phyloP scores from a whole-genome alignment of 2,797 vertebrate genomes.

The Gallirallus australis region DNA sequence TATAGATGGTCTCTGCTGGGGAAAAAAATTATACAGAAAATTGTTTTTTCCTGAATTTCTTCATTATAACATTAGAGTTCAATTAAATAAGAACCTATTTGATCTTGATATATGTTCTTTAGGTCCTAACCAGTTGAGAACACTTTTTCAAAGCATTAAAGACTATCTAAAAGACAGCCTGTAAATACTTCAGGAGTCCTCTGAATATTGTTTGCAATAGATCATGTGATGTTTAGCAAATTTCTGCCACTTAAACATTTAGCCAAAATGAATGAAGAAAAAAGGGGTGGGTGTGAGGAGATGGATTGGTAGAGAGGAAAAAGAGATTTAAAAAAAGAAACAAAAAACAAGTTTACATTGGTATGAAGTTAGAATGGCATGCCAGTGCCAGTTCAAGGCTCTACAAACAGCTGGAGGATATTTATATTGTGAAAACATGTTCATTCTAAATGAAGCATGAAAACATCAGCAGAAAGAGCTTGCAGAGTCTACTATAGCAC shows the following conservation, averaged over 20 bases:
- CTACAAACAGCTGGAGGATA: neutral
- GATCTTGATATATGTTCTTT: neutral
- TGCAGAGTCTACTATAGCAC: neutral
- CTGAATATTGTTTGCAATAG: slow-evolving; percentile 32
- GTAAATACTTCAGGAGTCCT: slow-evolving; percentile 26
- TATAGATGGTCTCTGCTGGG: neutral
- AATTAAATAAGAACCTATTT: neutral
- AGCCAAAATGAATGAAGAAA: neutral
- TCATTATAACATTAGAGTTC: neutral
- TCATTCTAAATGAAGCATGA: neutral
- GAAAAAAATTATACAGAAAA: neutral
- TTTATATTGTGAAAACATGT: neutral
- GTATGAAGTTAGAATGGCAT: neutral
- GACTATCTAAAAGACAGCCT: neutral
- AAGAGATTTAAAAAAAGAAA: neutral
- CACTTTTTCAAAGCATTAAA: neutral
- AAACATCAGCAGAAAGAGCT: neutral
- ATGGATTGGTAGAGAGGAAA: neutral
- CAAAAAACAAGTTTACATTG: neutral
- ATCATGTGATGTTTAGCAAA: slow-evolving; percentile 33
- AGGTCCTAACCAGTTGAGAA: neutral
- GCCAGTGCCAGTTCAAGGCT: neutral
- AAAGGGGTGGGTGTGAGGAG: neutral
- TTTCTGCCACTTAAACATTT: slow-evolving; percentile 33
- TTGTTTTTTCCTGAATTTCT: neutral